Evolutionary conservation across 2,113 vertebrate species (phyloP), one percentile per base, ranked within the genome.

Genomic region (Raja brachyura): DNA sequence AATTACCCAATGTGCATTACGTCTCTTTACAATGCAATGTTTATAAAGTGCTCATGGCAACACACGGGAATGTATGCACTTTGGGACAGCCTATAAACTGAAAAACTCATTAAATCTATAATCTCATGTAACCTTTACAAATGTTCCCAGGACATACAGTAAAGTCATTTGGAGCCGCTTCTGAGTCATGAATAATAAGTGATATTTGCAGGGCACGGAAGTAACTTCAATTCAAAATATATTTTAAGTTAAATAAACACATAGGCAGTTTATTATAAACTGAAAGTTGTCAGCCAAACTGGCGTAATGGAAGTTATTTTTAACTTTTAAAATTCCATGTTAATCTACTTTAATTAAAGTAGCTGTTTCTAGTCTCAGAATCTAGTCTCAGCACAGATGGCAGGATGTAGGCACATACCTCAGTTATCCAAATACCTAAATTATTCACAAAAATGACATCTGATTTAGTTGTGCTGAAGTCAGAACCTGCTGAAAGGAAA

Each of bases 101-200:
- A 61, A 86, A 86, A 86, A 86, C 56, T n/a, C 81, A 86, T 86
- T 61, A 86, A 59, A 86, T 61, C 81, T 88, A 88, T 66, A 18
- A 63, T 88, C 56, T 88, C 59, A 31, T 66, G 59, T 63, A 88
- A 88, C 83, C 83, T 88, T 88, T 63, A 66, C n/a, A n/a, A 88
- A 86, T 66, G 59, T 88, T 88, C 83, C 83, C 83, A 66, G 83
- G 59, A 66, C 59, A 88, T 61, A 31, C 83, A 63, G 59, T 88
- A 66, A 66, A 88, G 59, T 63, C 83, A 88, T 88, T 75, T 61
- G n/a, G 59, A 88, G 25, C 61, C 59, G 63, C 16, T 75, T 28
- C 18, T 28, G 59, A 88, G 83, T 66, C 59, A 88, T 31, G 59
- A 63, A 28, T 31, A 20, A 59, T 31, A 13, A 88, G 25, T 22